Base-by-base conservation (phyloP, 2,113 vertebrate species). In the Sturnira hondurensis region DNA sequence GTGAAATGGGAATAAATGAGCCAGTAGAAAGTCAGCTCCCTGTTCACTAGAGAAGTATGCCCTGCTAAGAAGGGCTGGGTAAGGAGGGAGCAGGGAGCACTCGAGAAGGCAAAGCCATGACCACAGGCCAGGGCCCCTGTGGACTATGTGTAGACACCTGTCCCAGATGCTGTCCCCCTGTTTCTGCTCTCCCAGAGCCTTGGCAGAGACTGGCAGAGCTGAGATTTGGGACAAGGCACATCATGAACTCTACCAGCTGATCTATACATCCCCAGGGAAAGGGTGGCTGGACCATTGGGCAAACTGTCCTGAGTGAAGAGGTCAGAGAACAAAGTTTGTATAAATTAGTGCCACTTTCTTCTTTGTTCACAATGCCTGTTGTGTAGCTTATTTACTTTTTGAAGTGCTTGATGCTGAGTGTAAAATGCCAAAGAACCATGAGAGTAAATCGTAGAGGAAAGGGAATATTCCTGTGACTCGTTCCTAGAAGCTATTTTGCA, bases 401-500 rank as follows among this genome's bases (percentile, higher is more conserved):
- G 28, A 92, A 58, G 43, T 38, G 10, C 10, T 78, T 56, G 31
- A 87, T 19, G 36, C 71, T n/a, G n/a, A 68, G 36, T 61, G 24
- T 68, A 38, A 38, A 92, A 74, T 54, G 83, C 19, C 24, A 20
- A 70, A 90, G 74, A 74, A 74, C 50, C 68, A 61, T 19, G 26
- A 73, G 28, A 13, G 14, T 50, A n/a, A 86, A 7, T 80, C 89
- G 77, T 2, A 67, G 22, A 89, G 47, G 61, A 89, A 89, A 84
- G 16, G 20, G 20, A 86, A 50, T 26, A 38, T 28, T 88, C 10
- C 17, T 65, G 50, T 52, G 28, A 17, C 33, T 70, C 43, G 38
- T 82, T 86, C 67, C 71, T 94, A 93, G 65, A 93, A 77, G 19
- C 8, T 67, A 16, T 43, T 95, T 76, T 89, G 38, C 71, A 91